phyloP scores from a whole-genome alignment of 2,797 vertebrate species.

The Pyrocephalus nanus region DNA sequence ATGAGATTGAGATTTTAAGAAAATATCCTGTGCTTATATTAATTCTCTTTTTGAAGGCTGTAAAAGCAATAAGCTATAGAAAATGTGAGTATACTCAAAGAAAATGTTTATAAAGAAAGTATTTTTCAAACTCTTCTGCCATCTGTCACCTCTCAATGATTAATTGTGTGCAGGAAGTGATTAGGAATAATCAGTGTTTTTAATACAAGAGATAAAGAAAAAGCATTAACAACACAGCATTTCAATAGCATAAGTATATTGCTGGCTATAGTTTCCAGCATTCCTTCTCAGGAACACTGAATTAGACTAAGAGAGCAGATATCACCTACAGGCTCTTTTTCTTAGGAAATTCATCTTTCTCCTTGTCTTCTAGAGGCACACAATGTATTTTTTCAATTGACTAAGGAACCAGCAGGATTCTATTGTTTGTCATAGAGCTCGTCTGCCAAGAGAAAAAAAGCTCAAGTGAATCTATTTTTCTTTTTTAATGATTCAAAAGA shows the following conservation, averaged over 20 bases:
- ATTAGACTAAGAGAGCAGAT: background rate
- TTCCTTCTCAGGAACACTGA: background rate
- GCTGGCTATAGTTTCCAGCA: background rate
- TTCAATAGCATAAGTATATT: background rate
- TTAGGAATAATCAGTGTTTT: background rate
- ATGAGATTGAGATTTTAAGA: background rate
- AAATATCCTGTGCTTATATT: background rate
- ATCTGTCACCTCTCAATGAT: background rate
- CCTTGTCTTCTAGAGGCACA: constrained; percentile 8
- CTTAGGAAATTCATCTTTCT: constrained; percentile 27
- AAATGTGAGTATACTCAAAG: background rate
- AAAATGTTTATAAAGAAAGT: background rate
- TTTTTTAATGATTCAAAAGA: constrained; percentile 47
- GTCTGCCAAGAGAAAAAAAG: background rate
- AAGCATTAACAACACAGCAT: background rate
- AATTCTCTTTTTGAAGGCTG: background rate
- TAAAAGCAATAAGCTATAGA: background rate
- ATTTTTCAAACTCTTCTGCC: background rate
- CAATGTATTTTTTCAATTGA: constrained; percentile 41
- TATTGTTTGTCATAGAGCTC: constrained; percentile 25
- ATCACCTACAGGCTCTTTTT: background rate
- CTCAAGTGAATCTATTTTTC: constrained; percentile 46
- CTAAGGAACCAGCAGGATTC: constrained; percentile 27
- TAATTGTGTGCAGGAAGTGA: background rate
- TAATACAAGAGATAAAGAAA: background rate